These are phyloP conservation scores for Chaetodon auriga DNA, from an alignment of 2,113 vertebrate species.

Conservation along the genomic window DNA sequence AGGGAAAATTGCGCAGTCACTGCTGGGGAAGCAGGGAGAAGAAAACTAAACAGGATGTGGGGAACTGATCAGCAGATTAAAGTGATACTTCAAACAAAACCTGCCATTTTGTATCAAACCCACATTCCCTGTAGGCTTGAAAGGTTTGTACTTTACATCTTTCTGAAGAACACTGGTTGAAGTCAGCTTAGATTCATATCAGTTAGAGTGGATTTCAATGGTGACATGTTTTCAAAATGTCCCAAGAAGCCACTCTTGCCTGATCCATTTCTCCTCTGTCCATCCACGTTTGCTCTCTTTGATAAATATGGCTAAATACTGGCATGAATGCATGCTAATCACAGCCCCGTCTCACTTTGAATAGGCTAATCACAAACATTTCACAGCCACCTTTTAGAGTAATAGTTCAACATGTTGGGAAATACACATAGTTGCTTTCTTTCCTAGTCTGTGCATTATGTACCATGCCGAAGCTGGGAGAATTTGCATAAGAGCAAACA, in stretches of 20 bases:
- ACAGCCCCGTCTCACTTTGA: background rate
- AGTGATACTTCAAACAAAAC: constrained; percentile 63
- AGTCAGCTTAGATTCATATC: constrained; percentile 1
- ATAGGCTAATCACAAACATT: background rate
- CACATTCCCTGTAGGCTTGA: background rate
- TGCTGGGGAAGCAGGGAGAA: constrained; percentile 51
- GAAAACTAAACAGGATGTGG: constrained; percentile 52
- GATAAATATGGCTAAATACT: background rate
- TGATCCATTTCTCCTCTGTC: too few species aligned
- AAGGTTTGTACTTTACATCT: background rate
- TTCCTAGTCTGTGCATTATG: too few species aligned
- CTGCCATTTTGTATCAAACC: background rate
- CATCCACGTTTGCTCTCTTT: background rate
- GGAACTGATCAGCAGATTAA: constrained; percentile 52
- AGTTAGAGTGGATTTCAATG: background rate
- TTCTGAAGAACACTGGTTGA: background rate
- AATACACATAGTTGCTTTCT: background rate
- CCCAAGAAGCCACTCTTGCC: background rate
- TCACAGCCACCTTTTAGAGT: background rate
- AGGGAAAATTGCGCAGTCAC: constrained; percentile 33
- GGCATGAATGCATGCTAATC: background rate
- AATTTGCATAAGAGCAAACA: too few species aligned
- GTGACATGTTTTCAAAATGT: background rate
- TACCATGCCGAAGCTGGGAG: too few species aligned
- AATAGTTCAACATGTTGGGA: constrained; percentile 15